Evolutionary conservation across 2,797 vertebrate species (phyloP).

Genomic region (Erithacus rubecula): DNA sequence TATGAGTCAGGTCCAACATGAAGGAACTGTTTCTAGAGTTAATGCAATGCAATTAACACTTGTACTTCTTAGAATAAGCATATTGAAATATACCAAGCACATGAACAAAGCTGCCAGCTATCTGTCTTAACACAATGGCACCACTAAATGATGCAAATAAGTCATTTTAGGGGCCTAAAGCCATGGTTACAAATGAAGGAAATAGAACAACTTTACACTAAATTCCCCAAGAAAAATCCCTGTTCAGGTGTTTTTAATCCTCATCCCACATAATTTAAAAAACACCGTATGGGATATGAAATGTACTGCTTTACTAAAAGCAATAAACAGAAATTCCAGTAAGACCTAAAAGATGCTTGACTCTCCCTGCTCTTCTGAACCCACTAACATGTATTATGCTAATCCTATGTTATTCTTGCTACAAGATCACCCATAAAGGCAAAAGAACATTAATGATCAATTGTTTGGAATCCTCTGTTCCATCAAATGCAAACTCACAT

Average conservation of each 20-base stretch:
- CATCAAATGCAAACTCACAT: background rate
- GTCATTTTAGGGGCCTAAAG: background rate
- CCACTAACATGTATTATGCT: background rate
- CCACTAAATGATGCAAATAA: background rate
- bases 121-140: background rate
- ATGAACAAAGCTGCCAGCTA: background rate
- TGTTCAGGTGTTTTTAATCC: background rate
- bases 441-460: background rate
- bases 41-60: background rate
- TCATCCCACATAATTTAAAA: background rate
- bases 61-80: background rate
- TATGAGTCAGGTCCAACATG: background rate
- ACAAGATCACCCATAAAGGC: background rate
- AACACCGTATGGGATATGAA: background rate
- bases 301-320: background rate
- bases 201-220: background rate
- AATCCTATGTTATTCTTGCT: constrained; percentile 20
- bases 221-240: background rate
- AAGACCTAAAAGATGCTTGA: background rate
- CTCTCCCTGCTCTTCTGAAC: constrained; percentile 14
- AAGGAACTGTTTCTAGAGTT: background rate
- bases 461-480: background rate
- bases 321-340: constrained; percentile 14
- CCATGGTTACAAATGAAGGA: background rate
- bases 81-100: background rate